A percentile compares a stretch with the other conserved stretches of the same genome.
Conservation (phyloP, 2,113 vertebrate species). For the Oncorhynchus gorbuscha region DNA sequence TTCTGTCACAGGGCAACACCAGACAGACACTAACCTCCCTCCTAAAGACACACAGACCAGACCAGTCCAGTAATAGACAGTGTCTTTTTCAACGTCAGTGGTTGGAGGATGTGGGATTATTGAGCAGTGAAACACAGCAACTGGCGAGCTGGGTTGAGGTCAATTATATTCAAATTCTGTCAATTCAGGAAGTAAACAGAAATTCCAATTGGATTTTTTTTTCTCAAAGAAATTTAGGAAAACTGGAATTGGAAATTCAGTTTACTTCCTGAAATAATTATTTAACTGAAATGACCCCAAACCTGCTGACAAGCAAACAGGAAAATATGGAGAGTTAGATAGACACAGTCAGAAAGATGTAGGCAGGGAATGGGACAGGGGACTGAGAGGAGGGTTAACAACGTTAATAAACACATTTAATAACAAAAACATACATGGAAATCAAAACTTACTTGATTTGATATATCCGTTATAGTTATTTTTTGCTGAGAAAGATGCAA, state of each 20-base stretch:
- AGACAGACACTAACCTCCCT: not conserved
- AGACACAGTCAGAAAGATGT: slow-evolving; percentile 31
- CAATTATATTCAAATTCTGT: too few relatives aligned
- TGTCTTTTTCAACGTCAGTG: not conserved
- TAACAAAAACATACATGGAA: slow-evolving; percentile 40
- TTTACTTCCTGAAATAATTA: too few relatives aligned
- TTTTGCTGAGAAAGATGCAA: slow-evolving; percentile 77
- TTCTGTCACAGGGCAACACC: not conserved
- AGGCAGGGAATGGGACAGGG: slow-evolving; percentile 24
- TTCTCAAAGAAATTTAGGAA: too few relatives aligned
- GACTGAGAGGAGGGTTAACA: slow-evolving; percentile 7
- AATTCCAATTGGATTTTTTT: too few relatives aligned
- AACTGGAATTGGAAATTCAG: too few relatives aligned
- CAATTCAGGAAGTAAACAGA: too few relatives aligned
- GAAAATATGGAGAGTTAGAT: slow-evolving; percentile 25
- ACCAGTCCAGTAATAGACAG: not conserved
- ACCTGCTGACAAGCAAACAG: slow-evolving; percentile 24
- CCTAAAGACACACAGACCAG: not conserved
- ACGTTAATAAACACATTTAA: slow-evolving; percentile 33
- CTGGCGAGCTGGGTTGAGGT: too few relatives aligned
- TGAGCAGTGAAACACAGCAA: not conserved
- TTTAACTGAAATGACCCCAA: too few relatives aligned
- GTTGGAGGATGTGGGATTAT: not conserved
- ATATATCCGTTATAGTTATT: slow-evolving; percentile 84
- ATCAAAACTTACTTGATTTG: slow-evolving; percentile 80